These are phyloP conservation scores for Gobius niger DNA, from an alignment of 2,113 vertebrate genomes.

Conservation along the genomic window DNA sequence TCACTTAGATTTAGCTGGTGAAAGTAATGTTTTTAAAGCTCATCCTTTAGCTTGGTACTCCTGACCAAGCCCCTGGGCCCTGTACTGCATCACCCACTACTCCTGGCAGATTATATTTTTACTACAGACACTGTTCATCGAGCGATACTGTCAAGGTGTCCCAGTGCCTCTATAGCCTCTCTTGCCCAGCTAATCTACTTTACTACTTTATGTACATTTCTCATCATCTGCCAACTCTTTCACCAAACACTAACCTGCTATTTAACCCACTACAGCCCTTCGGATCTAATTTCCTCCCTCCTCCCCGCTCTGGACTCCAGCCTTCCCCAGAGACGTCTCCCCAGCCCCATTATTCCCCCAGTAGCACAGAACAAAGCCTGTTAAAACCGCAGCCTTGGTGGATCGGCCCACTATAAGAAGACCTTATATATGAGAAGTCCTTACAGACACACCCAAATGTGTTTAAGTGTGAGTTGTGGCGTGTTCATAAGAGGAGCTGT, in stretches of 20 bases:
- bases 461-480: background rate
- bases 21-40: no score
- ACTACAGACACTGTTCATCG: background rate
- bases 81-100: no score
- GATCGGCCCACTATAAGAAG: constrained; percentile 1
- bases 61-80: no score
- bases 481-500: background rate
- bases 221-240: constrained; percentile 10
- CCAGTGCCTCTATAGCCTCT: background rate
- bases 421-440: constrained; percentile 5
- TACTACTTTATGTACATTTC: background rate
- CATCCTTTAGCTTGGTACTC: no score
- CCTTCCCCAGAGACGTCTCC: background rate
- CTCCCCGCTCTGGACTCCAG: background rate
- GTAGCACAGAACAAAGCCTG: constrained; percentile 4
- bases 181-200: background rate
- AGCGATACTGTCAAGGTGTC: background rate
- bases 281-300: constrained; percentile 1
- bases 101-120: no score
- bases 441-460: constrained; percentile 14
- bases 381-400: background rate
- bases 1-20: no score
- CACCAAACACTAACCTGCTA: constrained; percentile 2
- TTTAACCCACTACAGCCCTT: constrained; percentile 4
- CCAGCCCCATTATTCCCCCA: constrained; percentile 8